These are phyloP conservation scores for Scaeva pyrastri DNA, from an alignment of 2,888 invertebrate species.

Conservation along the genomic window DNA sequence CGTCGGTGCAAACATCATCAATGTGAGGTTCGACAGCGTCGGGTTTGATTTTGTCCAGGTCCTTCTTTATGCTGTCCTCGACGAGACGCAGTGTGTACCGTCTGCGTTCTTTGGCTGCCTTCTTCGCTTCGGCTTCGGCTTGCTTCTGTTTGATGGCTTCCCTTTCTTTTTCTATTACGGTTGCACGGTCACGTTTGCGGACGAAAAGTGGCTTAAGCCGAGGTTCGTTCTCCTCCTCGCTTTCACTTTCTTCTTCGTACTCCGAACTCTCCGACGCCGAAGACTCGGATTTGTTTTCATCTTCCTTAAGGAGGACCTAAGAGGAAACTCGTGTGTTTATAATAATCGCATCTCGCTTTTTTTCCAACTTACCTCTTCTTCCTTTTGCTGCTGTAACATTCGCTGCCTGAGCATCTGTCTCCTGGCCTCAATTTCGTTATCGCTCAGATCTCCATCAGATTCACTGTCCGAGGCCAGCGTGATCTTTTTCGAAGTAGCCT, in stretches of 20 bases:
- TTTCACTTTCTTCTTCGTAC: conserved; percentile 93
- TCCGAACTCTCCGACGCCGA: conserved; percentile 90
- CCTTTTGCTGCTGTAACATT: conserved; percentile 89
- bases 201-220: conserved; percentile 98
- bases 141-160: conserved; percentile 94
- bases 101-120: conserved; percentile 94
- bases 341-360: background rate
- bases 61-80: conserved; percentile 94
- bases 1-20: conserved; percentile 95
- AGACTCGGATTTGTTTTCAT: conserved; percentile 87
- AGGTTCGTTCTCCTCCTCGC: conserved; percentile 96
- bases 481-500: conserved; percentile 82
- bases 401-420: conserved; percentile 88
- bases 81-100: conserved; percentile 95
- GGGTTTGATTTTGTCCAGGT: conserved; percentile 87
- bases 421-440: conserved; percentile 93
- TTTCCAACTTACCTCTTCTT: conserved; percentile 85
- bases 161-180: conserved; percentile 96
- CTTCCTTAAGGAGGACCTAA: conserved; percentile 84
- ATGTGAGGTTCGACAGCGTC: conserved; percentile 91
- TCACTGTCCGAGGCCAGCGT: conserved; percentile 85
- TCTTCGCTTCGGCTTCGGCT: conserved; percentile 92
- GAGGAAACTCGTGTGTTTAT: background rate
- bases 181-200: conserved; percentile 95
- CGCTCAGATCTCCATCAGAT: conserved; percentile 93